Conservation (phyloP, 2,888 invertebrate genomes). For the Drosophila kanekoi region DNA sequence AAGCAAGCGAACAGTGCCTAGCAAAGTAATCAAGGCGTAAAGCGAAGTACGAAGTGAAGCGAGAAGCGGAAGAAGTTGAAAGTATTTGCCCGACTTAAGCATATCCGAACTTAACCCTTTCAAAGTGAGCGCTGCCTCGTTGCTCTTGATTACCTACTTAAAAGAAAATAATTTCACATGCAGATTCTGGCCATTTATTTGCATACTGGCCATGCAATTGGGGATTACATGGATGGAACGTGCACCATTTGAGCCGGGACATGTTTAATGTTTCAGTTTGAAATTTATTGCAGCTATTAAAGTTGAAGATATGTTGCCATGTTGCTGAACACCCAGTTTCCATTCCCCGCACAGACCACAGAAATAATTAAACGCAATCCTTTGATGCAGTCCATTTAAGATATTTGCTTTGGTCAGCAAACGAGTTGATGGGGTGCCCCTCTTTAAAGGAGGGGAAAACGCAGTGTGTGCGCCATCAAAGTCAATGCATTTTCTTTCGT, state of each 20-base stretch:
- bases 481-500: constrained; percentile 54
- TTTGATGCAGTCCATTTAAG: constrained; percentile 46
- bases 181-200: constrained; percentile 25
- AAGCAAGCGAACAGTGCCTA: too few relatives aligned
- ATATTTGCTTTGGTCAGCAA: constrained; percentile 49
- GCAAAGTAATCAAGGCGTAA: neutral
- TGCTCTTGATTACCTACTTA: constrained; percentile 23
- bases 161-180: constrained; percentile 3
- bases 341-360: constrained; percentile 29
- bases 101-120: neutral
- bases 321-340: neutral
- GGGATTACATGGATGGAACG: constrained; percentile 2
- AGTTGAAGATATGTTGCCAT: constrained; percentile 21
- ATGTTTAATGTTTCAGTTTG: constrained; percentile 53
- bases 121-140: neutral
- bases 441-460: neutral
- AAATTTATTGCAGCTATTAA: constrained; percentile 62
- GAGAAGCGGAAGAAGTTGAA: neutral
- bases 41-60: too few relatives aligned
- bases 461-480: constrained; percentile 52
- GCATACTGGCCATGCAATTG: constrained; percentile 16
- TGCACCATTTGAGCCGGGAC: constrained; percentile 24
- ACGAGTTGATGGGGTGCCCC: constrained; percentile 1
- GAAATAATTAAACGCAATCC: constrained; percentile 66
- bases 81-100: neutral